Conservation (phyloP, 2,888 invertebrate species). For the Axea sp. region DNA sequence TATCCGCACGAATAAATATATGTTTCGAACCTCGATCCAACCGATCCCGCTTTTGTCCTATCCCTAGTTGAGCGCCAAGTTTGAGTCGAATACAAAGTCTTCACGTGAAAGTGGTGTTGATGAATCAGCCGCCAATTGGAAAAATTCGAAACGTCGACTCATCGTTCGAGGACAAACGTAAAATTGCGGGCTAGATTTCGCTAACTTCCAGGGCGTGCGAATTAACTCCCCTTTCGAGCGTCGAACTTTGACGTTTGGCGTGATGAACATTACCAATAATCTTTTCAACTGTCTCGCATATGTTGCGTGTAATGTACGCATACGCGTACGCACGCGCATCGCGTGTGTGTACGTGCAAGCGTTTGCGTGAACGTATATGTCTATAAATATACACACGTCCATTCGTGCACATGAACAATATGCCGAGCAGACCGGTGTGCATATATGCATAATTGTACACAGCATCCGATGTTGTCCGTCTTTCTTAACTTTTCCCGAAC, state of each 20-base stretch:
- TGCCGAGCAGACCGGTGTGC: conserved; percentile 34
- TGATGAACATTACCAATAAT: conserved; percentile 43
- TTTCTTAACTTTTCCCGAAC: conserved; percentile 59
- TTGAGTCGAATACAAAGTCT: conserved; percentile 9
- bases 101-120: conserved; percentile 38
- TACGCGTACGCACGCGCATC: conserved; percentile 2
- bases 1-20: conserved; percentile 38
- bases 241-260: conserved; percentile 43
- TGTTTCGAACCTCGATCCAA: conserved; percentile 15
- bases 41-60: conserved; percentile 7
- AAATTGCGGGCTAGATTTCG: conserved; percentile 19
- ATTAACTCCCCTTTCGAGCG: conserved; percentile 43
- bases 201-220: conserved; percentile 38
- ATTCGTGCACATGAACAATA: conserved; percentile 1
- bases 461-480: conserved; percentile 57
- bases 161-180: background rate
- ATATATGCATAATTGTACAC: conserved; percentile 53
- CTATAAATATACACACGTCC: background rate
- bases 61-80: conserved; percentile 26
- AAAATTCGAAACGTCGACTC: conserved; percentile 9
- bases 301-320: conserved; percentile 19
- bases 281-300: conserved; percentile 36
- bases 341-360: conserved; percentile 2
- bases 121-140: conserved; percentile 27
- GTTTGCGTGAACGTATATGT: conserved; percentile 5